phyloP scores from a whole-genome alignment of 30 jellyfish, hydroid and myxozoan species.

The Hydractinia echinata region DNA sequence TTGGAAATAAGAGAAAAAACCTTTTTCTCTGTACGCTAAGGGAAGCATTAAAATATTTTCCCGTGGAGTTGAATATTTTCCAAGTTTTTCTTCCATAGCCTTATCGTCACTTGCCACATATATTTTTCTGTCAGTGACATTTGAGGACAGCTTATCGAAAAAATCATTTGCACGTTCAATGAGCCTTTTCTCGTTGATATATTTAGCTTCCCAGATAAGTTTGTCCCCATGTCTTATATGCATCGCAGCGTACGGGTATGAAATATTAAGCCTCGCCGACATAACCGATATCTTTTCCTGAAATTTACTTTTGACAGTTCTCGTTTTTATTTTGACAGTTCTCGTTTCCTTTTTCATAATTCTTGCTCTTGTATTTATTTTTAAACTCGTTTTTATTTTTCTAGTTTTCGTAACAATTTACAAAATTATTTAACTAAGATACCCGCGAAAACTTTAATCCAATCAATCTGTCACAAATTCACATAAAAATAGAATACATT shows the following conservation, averaged over 20 bases:
- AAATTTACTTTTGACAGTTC: no score
- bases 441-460: no score
- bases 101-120: neutral
- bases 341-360: no score
- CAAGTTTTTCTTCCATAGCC: neutral
- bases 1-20: neutral
- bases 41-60: conserved; percentile 3
- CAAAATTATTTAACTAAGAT: no score
- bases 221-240: conserved; percentile 31
- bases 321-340: no score
- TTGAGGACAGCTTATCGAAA: conserved; percentile 14
- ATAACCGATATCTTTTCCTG: no score
- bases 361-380: no score
- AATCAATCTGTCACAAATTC: no score
- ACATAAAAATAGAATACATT: no score
- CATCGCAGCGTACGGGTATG: conserved; percentile 25
- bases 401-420: no score
- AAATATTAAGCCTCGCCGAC: neutral
- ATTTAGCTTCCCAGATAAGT: conserved; percentile 13
- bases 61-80: neutral
- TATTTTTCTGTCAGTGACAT: neutral
- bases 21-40: neutral
- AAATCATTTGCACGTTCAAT: neutral
- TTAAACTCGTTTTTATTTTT: no score
- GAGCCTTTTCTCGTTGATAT: neutral